phyloP scores from a whole-genome alignment of 2,113 vertebrate genomes.

The Apeltes quadracus region DNA sequence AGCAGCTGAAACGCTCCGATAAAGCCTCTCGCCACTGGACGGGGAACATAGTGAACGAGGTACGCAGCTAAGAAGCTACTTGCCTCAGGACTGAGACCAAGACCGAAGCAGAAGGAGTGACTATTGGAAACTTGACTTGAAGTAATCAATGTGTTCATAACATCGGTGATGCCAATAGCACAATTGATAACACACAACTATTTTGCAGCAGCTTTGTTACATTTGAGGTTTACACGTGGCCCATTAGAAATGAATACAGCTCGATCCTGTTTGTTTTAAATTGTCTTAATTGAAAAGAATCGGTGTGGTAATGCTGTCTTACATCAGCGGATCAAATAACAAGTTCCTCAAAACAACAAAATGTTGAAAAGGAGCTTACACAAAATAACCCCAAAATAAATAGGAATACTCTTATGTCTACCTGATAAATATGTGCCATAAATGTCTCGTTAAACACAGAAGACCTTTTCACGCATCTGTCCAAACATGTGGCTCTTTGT shows the following conservation, averaged over 20 bases:
- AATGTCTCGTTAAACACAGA: slow-evolving; percentile 17
- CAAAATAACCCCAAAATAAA: background rate
- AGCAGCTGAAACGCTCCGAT: background rate
- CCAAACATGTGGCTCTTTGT: slow-evolving; percentile 46
- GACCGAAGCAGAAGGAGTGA: background rate
- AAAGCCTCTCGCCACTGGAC: background rate
- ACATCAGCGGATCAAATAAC: background rate
- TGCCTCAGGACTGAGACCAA: background rate
- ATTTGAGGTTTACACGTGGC: background rate
- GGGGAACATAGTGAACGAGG: background rate
- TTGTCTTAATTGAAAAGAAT: background rate
- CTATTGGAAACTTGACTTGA: background rate
- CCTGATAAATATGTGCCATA: background rate
- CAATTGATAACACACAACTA: no score
- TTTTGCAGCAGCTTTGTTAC: background rate
- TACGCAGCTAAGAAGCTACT: background rate
- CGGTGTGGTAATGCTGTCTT: background rate
- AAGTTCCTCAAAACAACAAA: background rate
- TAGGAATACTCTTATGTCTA: background rate
- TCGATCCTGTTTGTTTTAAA: background rate
- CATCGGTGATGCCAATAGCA: background rate
- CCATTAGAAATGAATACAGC: background rate
- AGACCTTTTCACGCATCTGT: slow-evolving; percentile 12
- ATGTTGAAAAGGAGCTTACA: background rate
- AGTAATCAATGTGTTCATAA: background rate